Evolutionary conservation across 2,888 invertebrate species (phyloP).

Genomic region (Heliconius sara): DNA sequence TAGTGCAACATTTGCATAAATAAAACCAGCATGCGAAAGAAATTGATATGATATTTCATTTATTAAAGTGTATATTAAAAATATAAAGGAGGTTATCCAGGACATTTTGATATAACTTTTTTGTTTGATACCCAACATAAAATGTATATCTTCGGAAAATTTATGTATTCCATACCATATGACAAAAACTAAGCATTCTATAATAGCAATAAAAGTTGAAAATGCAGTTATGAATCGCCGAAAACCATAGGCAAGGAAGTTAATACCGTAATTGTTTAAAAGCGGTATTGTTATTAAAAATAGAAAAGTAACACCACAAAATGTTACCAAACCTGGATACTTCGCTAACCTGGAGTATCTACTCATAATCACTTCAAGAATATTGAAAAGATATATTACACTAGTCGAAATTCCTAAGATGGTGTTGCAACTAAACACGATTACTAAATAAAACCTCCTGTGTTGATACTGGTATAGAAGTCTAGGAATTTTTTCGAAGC

Average conservation of each 20-base stretch:
- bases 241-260: slow-evolving; percentile 51
- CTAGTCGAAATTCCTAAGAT: slow-evolving; percentile 57
- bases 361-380: slow-evolving; percentile 58
- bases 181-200: slow-evolving; percentile 68
- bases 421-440: slow-evolving; percentile 59
- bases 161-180: slow-evolving; percentile 69
- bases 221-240: slow-evolving; percentile 53
- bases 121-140: slow-evolving; percentile 75
- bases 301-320: slow-evolving; percentile 52
- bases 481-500: slow-evolving; percentile 67
- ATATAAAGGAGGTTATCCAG: slow-evolving; percentile 58
- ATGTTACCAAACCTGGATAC: slow-evolving; percentile 61
- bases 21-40: background rate
- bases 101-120: slow-evolving; percentile 60
- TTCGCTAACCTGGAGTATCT: slow-evolving; percentile 54
- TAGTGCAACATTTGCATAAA: slow-evolving; percentile 36
- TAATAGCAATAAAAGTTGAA: slow-evolving; percentile 55
- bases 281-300: slow-evolving; percentile 64
- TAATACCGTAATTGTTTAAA: slow-evolving; percentile 57
- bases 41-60: slow-evolving; percentile 52
- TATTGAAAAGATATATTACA: slow-evolving; percentile 56
- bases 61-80: slow-evolving; percentile 58
- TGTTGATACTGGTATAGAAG: slow-evolving; percentile 60
- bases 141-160: slow-evolving; percentile 77
- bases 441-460: slow-evolving; percentile 59